These are phyloP conservation scores for Colinus virginianus DNA, from an alignment of 2,113 vertebrate genomes.

Conservation along the genomic window DNA sequence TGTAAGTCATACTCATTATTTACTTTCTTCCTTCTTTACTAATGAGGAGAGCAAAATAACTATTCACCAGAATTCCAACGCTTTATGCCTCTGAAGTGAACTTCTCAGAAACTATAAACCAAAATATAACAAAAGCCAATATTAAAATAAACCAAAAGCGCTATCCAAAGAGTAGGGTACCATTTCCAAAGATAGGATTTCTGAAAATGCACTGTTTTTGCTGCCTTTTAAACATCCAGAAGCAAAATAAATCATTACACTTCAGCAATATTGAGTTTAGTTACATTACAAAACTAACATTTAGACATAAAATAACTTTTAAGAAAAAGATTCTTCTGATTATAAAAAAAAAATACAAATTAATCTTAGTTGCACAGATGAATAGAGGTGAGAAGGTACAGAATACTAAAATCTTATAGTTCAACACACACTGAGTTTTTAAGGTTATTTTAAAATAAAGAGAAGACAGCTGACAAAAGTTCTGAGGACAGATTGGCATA, in stretches of 20 bases:
- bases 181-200: neutral
- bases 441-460: neutral
- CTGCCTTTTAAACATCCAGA: neutral
- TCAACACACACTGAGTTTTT: neutral
- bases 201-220: neutral
- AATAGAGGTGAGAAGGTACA: neutral
- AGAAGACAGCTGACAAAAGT: neutral
- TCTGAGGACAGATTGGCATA: neutral
- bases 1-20: neutral
- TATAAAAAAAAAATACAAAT: neutral
- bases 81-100: neutral
- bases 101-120: neutral
- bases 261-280: neutral
- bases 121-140: neutral
- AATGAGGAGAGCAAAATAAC: conserved; percentile 10
- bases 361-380: neutral
- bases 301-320: neutral
- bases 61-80: neutral
- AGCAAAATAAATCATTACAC: neutral
- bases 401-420: neutral
- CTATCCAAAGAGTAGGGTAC: neutral
- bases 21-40: neutral
- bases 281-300: neutral
- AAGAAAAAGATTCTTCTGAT: neutral
- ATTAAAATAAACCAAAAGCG: neutral